A percentile compares a stretch with the other conserved stretches of the same genome.
Conservation (phyloP, 2,888 invertebrate species). For the Clusia tigrina region DNA sequence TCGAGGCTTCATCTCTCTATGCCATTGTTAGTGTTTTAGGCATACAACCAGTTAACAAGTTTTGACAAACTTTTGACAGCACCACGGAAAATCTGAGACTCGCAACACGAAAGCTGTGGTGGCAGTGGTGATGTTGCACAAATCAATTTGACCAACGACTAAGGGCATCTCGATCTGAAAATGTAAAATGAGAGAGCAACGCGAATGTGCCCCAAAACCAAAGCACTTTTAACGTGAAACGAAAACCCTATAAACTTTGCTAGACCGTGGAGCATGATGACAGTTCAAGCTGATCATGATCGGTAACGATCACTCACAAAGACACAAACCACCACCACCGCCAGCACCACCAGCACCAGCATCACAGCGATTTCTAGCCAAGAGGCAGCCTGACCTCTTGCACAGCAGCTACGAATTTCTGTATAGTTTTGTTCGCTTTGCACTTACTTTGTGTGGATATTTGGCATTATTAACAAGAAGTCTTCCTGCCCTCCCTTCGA, state of each 20-base stretch:
- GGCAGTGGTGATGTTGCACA: no score
- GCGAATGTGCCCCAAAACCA: neutral
- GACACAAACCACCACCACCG: neutral
- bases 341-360: constrained; percentile 18
- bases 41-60: no score
- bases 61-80: no score
- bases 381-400: neutral
- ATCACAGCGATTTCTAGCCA: constrained; percentile 23
- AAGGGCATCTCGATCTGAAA: neutral
- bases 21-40: no score
- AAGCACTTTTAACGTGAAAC: neutral
- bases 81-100: no score
- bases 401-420: constrained; percentile 30
- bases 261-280: constrained; percentile 6
- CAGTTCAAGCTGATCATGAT: constrained; percentile 4
- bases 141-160: neutral
- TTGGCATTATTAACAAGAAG: constrained; percentile 17
- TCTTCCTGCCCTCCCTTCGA: no score
- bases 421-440: constrained; percentile 33
- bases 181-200: neutral
- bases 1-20: no score
- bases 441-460: constrained; percentile 17
- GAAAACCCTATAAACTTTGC: neutral
- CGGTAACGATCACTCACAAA: constrained; percentile 3
- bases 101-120: no score